Conservation (phyloP, 2,113 vertebrate genomes). For the Arizona elegans region DNA sequence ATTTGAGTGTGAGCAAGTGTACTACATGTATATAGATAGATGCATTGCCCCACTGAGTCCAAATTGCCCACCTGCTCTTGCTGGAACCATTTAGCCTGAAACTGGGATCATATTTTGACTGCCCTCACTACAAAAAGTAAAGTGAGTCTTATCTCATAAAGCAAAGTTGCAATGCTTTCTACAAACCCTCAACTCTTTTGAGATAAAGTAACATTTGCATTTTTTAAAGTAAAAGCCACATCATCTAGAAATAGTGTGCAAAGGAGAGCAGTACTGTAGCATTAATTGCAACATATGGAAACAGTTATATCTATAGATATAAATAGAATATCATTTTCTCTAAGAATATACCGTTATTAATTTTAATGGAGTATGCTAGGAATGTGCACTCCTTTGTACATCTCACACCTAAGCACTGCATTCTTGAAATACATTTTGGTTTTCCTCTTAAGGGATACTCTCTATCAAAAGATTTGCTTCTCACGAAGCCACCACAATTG, state of each 20-base stretch:
- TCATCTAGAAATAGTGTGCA: constrained; percentile 49
- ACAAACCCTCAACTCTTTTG: constrained; percentile 8
- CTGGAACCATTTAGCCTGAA: constrained; percentile 15
- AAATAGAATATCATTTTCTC: constrained; percentile 39
- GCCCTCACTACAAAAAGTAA: neutral
- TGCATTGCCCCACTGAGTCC: constrained; percentile 52
- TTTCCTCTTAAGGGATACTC: constrained; percentile 58
- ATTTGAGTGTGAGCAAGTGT: constrained; percentile 47
- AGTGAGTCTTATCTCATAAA: neutral
- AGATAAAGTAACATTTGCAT: constrained; percentile 24
- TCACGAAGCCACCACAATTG: constrained; percentile 40
- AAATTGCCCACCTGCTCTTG: constrained; percentile 44
- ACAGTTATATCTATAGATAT: constrained; percentile 20
- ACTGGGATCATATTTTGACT: constrained; percentile 18
- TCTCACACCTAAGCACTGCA: constrained; percentile 49
- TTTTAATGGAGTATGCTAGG: constrained; percentile 52
- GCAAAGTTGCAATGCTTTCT: constrained; percentile 27
- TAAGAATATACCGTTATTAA: constrained; percentile 56
- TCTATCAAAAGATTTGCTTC: constrained; percentile 62
- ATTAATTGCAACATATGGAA: constrained; percentile 57
- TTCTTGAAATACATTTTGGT: constrained; percentile 52
- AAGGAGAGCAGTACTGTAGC: constrained; percentile 39
- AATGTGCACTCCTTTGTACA: constrained; percentile 59
- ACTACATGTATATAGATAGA: constrained; percentile 66
- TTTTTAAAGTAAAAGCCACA: constrained; percentile 12